Percentiles rank a stretch among this genome's conserved stretches.
Conservation (phyloP, 2,797 vertebrate genomes). For the Sternotherus odoratus region DNA sequence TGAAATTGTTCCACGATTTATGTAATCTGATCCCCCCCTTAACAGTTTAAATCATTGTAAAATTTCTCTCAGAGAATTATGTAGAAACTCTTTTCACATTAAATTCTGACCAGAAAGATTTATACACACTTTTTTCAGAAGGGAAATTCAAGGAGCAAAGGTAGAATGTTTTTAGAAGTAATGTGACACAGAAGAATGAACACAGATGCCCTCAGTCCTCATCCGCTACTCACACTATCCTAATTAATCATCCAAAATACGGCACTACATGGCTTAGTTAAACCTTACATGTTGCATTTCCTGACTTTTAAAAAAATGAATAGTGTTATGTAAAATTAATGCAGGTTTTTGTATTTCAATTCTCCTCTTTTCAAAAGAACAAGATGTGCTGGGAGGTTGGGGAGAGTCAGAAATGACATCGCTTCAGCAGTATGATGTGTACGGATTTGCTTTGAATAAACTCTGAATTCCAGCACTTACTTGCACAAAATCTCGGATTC, state of each 20-base stretch:
- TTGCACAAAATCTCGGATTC: not conserved
- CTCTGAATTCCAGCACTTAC: not conserved
- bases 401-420: fast-evolving
- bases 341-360: not conserved
- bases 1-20: not conserved
- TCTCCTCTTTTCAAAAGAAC: not conserved
- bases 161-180: not conserved
- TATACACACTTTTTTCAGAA: not conserved
- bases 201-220: not conserved
- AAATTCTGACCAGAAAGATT: not conserved
- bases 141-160: not conserved
- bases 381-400: not conserved
- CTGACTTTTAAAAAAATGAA: not conserved
- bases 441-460: fast-evolving
- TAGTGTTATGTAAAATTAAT: not conserved
- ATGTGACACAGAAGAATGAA: not conserved
- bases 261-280: not conserved
- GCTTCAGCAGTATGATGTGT: not conserved
- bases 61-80: not conserved
- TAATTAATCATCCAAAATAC: not conserved
- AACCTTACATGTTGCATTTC: not conserved
- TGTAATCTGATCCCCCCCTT: not conserved
- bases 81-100: not conserved
- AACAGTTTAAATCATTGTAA: not conserved
- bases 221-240: not conserved